Evolutionary conservation across 1,140 invertebrate genomes (phyloP).

Genomic region (Solen grandis): DNA sequence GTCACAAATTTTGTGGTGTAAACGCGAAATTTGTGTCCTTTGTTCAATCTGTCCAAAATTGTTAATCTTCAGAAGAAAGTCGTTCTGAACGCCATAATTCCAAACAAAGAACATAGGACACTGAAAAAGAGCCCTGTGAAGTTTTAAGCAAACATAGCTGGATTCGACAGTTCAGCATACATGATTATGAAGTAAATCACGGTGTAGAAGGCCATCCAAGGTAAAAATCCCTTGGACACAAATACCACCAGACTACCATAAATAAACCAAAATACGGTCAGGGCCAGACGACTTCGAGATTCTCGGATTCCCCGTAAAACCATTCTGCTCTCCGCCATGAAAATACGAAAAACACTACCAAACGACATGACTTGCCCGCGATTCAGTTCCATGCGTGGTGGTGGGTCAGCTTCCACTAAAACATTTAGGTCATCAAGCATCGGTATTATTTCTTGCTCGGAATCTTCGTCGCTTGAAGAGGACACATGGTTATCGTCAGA

Average conservation of each 20-base stretch:
- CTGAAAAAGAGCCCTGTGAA: no score
- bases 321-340: constrained; percentile 5
- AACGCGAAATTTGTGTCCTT: no score
- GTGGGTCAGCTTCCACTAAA: background rate
- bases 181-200: constrained; percentile 48
- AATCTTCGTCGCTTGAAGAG: constrained; percentile 34
- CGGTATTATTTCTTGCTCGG: constrained; percentile 41
- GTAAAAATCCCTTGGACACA: constrained; percentile 31
- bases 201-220: constrained; percentile 53
- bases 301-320: constrained; percentile 24
- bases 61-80: no score
- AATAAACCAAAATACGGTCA: constrained; percentile 47
- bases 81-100: no score
- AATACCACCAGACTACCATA: constrained; percentile 27
- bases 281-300: constrained; percentile 36
- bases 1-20: no score
- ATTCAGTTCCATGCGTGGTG: constrained; percentile 1
- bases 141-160: background rate
- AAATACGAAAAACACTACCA: constrained; percentile 5
- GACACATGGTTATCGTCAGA: constrained; percentile 16
- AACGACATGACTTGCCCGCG: background rate
- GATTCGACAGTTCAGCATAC: constrained; percentile 32
- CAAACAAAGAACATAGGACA: no score
- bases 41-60: no score
- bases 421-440: constrained; percentile 4